phyloP scores from a whole-genome alignment of 2,113 vertebrate species.

The Ginglymostoma cirratum region DNA sequence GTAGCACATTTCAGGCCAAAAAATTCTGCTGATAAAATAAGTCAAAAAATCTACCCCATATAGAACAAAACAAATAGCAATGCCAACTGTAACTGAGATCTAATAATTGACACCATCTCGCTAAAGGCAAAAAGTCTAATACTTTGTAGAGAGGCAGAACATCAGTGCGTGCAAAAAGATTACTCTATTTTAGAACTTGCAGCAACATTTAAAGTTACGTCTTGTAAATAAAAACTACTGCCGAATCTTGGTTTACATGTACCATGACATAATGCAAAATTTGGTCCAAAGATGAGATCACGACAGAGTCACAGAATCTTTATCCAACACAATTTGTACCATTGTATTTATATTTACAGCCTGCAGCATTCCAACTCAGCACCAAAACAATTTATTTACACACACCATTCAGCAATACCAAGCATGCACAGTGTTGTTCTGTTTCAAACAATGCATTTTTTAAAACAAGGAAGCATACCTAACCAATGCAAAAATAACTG shows the following conservation, averaged over 20 bases:
- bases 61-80: neutral
- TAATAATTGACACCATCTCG: neutral
- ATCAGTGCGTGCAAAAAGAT: neutral
- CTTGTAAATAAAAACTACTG: neutral
- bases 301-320: neutral
- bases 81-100: neutral
- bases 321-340: neutral
- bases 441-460: neutral
- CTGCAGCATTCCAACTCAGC: neutral
- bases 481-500: neutral
- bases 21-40: neutral
- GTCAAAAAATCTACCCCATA: neutral
- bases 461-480: neutral
- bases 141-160: neutral
- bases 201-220: neutral
- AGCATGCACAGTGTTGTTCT: neutral
- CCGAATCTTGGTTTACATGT: neutral
- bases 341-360: neutral
- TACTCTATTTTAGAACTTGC: neutral
- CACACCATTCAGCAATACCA: neutral
- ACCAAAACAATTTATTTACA: neutral
- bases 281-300: neutral
- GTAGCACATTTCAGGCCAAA: neutral
- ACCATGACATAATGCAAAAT: neutral
- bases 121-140: neutral